Evolutionary conservation across 2,888 invertebrate species (phyloP).

Genomic region (Hydrotaea diabolus): DNA sequence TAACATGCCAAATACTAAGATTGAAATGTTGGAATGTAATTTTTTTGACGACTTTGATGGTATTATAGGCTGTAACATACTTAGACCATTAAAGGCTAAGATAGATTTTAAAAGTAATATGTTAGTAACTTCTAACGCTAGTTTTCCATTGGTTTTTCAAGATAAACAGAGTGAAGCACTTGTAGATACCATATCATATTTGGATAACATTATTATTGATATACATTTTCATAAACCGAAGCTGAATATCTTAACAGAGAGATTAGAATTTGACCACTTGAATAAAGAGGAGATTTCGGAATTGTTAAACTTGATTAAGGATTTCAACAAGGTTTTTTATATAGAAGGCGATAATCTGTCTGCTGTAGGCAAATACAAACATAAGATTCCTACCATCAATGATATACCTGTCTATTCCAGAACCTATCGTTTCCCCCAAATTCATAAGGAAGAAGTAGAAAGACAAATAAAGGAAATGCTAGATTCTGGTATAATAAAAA

Average conservation of each 20-base stretch:
- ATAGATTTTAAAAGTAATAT: background rate
- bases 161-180: background rate
- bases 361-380: too few species aligned
- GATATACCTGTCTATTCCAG: too few species aligned
- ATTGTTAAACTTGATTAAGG: background rate
- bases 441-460: too few species aligned
- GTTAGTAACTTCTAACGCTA: background rate
- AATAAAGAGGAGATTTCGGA: background rate
- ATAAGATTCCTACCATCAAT: too few species aligned
- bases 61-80: background rate
- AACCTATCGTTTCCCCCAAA: too few species aligned
- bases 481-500: too few species aligned
- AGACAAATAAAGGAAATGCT: too few species aligned
- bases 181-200: background rate
- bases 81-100: background rate
- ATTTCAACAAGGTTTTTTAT: too few species aligned
- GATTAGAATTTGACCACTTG: background rate
- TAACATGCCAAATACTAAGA: too few species aligned
- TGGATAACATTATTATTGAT: background rate
- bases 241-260: background rate
- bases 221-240: background rate
- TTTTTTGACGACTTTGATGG: too few species aligned
- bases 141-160: background rate
- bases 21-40: too few species aligned
- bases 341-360: too few species aligned